Evolutionary conservation across 64 coral and sea anemone species (phyloP).

Genomic region (Montipora cactus): DNA sequence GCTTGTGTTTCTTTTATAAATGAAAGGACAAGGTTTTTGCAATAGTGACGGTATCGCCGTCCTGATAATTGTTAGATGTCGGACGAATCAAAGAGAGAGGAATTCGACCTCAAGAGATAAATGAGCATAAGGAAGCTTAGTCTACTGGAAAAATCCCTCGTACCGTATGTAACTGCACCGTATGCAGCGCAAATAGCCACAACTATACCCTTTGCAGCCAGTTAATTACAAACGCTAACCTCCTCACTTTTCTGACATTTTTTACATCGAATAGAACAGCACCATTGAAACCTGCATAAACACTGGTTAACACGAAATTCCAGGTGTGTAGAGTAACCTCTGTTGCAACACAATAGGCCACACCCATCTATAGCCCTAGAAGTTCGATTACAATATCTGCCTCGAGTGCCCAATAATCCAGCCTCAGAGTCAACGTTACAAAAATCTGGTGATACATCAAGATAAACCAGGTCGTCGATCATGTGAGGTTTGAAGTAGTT

Average conservation of each 20-base stretch:
- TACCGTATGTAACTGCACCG: no score
- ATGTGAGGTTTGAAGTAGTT: conserved; percentile 78
- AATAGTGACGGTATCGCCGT: no score
- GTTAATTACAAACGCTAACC: conserved; percentile 81
- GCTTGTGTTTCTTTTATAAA: no score
- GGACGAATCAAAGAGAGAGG: no score
- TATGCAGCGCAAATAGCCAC: no score
- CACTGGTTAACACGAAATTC: conserved; percentile 56
- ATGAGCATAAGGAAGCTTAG: no score
- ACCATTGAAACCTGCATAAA: conserved; percentile 88
- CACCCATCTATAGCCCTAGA: conserved; percentile 91
- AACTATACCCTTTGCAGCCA: no score
- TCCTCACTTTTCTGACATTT: conserved; percentile 67
- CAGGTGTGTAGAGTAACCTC: conserved; percentile 58
- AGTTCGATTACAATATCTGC: conserved; percentile 79
- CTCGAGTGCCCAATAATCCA: conserved; percentile 76
- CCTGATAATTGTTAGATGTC: no score
- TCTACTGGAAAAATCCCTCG: no score
- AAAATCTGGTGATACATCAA: conserved; percentile 81
- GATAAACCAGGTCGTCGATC: conserved; percentile 76
- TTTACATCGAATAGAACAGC: conserved; percentile 78
- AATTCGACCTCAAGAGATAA: no score
- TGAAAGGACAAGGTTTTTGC: no score
- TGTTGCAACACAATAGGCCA: conserved; percentile 81
- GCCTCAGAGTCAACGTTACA: conserved; percentile 59